Evolutionary conservation across 2,113 vertebrate genomes (phyloP), one percentile per base, ranked within the genome.

Genomic region (Eptesicus fuscus): DNA sequence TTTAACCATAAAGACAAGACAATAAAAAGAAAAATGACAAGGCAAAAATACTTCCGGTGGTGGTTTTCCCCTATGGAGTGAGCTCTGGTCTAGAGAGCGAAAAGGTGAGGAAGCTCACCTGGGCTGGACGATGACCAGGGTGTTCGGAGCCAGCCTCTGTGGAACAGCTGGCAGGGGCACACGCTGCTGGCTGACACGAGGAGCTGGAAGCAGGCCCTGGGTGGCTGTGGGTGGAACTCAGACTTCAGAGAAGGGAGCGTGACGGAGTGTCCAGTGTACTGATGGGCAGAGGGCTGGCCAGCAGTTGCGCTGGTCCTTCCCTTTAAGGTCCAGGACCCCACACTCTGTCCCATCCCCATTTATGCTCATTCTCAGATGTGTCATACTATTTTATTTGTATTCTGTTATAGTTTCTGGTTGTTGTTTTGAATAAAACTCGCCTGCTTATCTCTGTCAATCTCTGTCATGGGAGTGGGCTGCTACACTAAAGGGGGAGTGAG

Each of bases 1-100:
- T 89, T 67, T 71, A 95, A 93, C 25, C 12, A 35, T 42, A 59
- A 90, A 82, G 30, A 80, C 32, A 70, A 73, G 91, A 25, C 69
- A 80, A 84, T 61, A 61, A 28, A 28, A 28, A 61, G 25, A 61
- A 61, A 61, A 61, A 61, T 25, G n/a, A 80, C 32, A 70, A 73
- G 93, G 30, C 69, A 80, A 82, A 84, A 92, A 74, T 35, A 32
- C 4, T 49, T 71, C 4, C 28, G 44, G 42, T 73, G 7, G 13
- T 13, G 70, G 61, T 22, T 74, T 47, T 73, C 49, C 32, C n/a
- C 2, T 47, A 30, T 4, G 71, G 59, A 44, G 5, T n/a, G 61
- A 53, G 90, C 23, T 61, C 11, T 12, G 47, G 35, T 53, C 14
- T 12, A 47, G 35, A 32, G 83, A 23, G 49, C 23, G 49, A 37